A percentile compares a stretch with the other conserved stretches of the same genome.
These are phyloP conservation scores for Drosophila teissieri DNA, from an alignment of 1,140 invertebrate genomes.

Conservation along the genomic window DNA sequence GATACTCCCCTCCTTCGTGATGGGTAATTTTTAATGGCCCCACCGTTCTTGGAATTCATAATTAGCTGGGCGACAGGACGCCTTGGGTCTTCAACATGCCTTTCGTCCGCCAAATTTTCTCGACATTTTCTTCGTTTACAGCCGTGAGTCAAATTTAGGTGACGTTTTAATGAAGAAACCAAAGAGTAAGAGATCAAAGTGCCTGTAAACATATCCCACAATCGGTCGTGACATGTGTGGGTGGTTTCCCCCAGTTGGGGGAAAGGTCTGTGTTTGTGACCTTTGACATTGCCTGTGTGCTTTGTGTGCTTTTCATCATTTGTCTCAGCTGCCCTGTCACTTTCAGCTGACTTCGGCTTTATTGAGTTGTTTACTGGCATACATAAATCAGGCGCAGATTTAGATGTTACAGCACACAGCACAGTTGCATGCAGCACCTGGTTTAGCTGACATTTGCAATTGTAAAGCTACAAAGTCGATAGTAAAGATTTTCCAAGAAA, in stretches of 20 bases:
- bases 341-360: conserved; percentile 51
- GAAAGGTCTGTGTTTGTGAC: conserved; percentile 24
- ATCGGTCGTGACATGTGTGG: conserved; percentile 36
- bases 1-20: background rate
- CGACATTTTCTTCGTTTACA: conserved; percentile 4
- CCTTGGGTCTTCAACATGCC: background rate
- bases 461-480: background rate
- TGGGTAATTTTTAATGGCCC: conserved; percentile 7
- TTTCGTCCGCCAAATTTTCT: background rate
- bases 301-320: conserved; percentile 62
- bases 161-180: conserved; percentile 51
- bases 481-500: conserved; percentile 8
- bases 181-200: conserved; percentile 47
- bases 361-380: conserved; percentile 60
- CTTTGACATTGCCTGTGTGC: conserved; percentile 65
- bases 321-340: conserved; percentile 36
- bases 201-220: conserved; percentile 40
- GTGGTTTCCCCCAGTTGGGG: conserved; percentile 18
- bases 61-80: conserved; percentile 6
- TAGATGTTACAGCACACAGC: conserved; percentile 26
- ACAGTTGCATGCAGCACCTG: conserved; percentile 1
- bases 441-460: conserved; percentile 21
- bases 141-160: conserved; percentile 33
- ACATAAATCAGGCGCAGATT: conserved; percentile 66
- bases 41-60: background rate